Percentiles rank a stretch among this genome's conserved stretches.
phyloP scores from a whole-genome alignment of 2,113 vertebrate species.

The Bambusicola thoracicus region DNA sequence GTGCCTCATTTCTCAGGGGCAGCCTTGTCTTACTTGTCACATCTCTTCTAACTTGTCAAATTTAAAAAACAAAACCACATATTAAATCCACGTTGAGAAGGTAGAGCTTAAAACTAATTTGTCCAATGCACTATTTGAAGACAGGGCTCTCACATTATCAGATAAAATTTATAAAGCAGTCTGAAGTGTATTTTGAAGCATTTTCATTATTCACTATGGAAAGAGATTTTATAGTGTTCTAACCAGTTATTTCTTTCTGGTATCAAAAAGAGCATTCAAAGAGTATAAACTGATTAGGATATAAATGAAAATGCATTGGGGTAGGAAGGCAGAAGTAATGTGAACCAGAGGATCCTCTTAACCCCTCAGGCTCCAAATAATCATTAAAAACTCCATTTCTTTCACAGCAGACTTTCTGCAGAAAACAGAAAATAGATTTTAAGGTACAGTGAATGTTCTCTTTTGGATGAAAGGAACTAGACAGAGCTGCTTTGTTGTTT shows the following conservation, averaged over 20 bases:
- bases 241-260: not conserved
- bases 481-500: not conserved
- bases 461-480: slow-evolving; percentile 8
- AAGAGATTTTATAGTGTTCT: not conserved
- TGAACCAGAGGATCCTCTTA: slow-evolving; percentile 21
- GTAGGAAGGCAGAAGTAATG: slow-evolving; percentile 3
- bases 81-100: not conserved
- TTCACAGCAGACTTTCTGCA: slow-evolving; percentile 45
- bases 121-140: not conserved
- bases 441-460: not conserved
- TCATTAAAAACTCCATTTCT: slow-evolving; percentile 31
- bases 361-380: slow-evolving; percentile 19
- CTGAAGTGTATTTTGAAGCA: slow-evolving; percentile 18
- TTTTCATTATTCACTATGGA: slow-evolving; percentile 22
- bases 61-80: not conserved
- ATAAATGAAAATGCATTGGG: slow-evolving; percentile 4
- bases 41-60: not conserved
- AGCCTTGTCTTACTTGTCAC: not conserved
- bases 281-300: slow-evolving; percentile 29
- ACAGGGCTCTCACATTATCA: not conserved
- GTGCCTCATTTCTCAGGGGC: not conserved
- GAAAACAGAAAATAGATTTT: slow-evolving; percentile 9
- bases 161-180: not conserved
- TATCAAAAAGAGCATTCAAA: slow-evolving; percentile 13
- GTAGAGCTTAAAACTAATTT: slow-evolving; percentile 10